These are phyloP conservation scores for Drosophila recens DNA, from an alignment of 2,888 invertebrate genomes.

Conservation along the genomic window DNA sequence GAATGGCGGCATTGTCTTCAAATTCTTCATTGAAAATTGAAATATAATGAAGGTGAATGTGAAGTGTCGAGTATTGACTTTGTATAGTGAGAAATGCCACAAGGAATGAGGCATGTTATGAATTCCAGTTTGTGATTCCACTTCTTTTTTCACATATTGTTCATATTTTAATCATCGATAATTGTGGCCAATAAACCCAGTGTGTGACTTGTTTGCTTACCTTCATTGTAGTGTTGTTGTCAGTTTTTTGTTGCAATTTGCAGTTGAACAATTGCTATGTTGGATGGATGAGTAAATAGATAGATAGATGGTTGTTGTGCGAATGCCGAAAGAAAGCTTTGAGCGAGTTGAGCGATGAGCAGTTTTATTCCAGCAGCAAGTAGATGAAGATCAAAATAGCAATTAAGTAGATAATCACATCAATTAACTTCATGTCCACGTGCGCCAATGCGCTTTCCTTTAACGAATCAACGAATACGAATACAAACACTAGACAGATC, in stretches of 20 bases:
- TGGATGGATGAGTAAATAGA: background rate
- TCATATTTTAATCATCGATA: conserved; percentile 44
- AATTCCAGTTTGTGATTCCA: background rate
- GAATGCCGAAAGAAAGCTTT: conserved; percentile 14
- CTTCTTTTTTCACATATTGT: background rate
- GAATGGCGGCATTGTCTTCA: conserved; percentile 61
- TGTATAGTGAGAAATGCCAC: conserved; percentile 9
- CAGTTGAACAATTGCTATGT: background rate
- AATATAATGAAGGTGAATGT: conserved; percentile 23
- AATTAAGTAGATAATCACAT: conserved; percentile 83
- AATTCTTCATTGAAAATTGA: conserved; percentile 6
- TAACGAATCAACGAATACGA: conserved; percentile 7
- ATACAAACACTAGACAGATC: conserved; percentile 28
- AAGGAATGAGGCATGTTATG: conserved; percentile 1
- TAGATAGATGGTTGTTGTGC: background rate
- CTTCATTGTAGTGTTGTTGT: conserved; percentile 52
- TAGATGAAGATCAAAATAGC: conserved; percentile 83
- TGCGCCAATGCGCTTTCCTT: conserved; percentile 72
- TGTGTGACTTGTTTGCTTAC: conserved; percentile 54
- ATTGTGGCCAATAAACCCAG: conserved; percentile 51
- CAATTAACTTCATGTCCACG: conserved; percentile 83
- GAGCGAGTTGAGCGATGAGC: background rate
- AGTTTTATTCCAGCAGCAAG: conserved; percentile 76
- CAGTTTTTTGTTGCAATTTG: conserved; percentile 9
- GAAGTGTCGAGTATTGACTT: conserved; percentile 17